phyloP scores from a whole-genome alignment of 1,140 invertebrate genomes.

The Globodera rostochiensis region DNA sequence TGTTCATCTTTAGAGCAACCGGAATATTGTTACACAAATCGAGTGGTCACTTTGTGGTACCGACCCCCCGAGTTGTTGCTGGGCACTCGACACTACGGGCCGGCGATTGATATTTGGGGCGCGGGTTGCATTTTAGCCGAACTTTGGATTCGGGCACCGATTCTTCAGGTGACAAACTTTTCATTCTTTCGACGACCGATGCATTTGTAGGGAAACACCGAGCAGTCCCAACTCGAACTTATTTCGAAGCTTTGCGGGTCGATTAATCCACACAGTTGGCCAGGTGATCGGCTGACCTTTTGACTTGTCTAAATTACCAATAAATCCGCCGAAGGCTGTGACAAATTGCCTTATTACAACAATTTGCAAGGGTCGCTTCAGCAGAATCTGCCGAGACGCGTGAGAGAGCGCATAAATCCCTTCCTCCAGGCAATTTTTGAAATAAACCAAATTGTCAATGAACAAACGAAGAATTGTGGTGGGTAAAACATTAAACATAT shows the following conservation, averaged over 20 bases:
- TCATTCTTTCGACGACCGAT: constrained; percentile 19
- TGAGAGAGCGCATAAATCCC: constrained; percentile 61
- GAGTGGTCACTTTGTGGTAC: constrained; percentile 98
- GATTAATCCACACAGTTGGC: constrained; percentile 87
- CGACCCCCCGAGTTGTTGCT: constrained; percentile 84
- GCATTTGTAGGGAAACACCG: constrained; percentile 79
- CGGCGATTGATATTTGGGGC: constrained; percentile 96
- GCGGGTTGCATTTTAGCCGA: constrained; percentile 99
- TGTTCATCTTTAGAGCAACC: constrained; percentile 28
- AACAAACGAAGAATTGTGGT: too few relatives aligned
- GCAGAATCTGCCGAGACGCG: constrained; percentile 85
- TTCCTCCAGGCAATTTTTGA: background rate
- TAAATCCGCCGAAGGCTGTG: constrained; percentile 71
- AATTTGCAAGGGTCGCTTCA: constrained; percentile 81
- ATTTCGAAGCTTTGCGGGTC: constrained; percentile 95
- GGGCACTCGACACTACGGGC: constrained; percentile 92
- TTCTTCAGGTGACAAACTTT: constrained; percentile 71
- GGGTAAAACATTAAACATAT: too few relatives aligned
- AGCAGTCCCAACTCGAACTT: constrained; percentile 90
- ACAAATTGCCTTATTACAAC: constrained; percentile 84
- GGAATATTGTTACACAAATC: constrained; percentile 81
- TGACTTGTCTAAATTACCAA: background rate
- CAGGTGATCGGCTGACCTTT: constrained; percentile 67
- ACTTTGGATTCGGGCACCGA: constrained; percentile 89
- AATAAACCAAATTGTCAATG: too few relatives aligned